A percentile compares a stretch with the other conserved stretches of the same genome.
Evolutionary conservation across 2,888 invertebrate genomes (phyloP).

Genomic region (Megaustenia siamemsis): DNA sequence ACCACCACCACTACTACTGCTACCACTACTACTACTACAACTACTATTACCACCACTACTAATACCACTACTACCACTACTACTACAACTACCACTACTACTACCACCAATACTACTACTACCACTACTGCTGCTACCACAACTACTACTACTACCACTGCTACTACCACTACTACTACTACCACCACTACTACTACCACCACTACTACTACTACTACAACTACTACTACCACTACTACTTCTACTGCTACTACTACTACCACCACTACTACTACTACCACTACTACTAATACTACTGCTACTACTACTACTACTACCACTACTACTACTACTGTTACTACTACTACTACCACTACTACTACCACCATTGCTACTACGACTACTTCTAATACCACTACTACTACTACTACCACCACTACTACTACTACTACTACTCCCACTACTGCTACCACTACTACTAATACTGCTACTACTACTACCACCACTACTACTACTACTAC

Average conservation of each 20-base stretch:
- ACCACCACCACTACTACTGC: not conserved
- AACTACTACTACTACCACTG: not conserved
- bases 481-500: constrained; percentile 5
- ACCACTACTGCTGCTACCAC: not conserved
- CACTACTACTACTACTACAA: constrained; percentile 10
- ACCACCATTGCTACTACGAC: not conserved
- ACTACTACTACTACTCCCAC: not conserved
- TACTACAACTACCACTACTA: no score
- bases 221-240: not conserved
- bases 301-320: constrained; percentile 10
- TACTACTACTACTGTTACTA: not conserved
- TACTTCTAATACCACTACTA: no score
- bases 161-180: constrained; percentile 2
- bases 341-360: constrained; percentile 14
- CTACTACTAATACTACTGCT: not conserved
- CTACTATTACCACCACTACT: not conserved
- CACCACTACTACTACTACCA: not conserved
- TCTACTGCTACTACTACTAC: constrained; percentile 2
- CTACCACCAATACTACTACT: no score
- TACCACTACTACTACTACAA: constrained; percentile 1
- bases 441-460: not conserved
- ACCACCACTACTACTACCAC: constrained; percentile 10
- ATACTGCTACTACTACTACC: not conserved
- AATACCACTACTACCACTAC: no score
- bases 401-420: not conserved